phyloP scores from a whole-genome alignment of 2,113 vertebrate genomes.

The Labeo rohita region DNA sequence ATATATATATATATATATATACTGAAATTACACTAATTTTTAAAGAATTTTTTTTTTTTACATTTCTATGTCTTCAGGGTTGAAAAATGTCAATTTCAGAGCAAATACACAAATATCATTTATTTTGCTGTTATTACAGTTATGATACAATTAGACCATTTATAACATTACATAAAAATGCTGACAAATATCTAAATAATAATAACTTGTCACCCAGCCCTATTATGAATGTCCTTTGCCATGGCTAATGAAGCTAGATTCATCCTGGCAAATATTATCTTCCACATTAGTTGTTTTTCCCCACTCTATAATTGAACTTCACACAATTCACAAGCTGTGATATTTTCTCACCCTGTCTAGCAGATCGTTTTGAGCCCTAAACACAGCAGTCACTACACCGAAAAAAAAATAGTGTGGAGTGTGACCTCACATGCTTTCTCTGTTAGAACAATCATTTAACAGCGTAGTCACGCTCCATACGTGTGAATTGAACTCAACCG shows the following conservation, averaged over 20 bases:
- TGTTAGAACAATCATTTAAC: constrained; percentile 15
- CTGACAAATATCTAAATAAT: not conserved
- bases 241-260: constrained; percentile 1
- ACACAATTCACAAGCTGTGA: constrained; percentile 31
- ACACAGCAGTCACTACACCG: constrained; percentile 19
- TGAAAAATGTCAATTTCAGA: too few relatives aligned
- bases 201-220: not conserved
- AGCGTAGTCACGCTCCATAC: not conserved
- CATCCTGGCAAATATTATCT: constrained; percentile 17
- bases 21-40: too few relatives aligned
- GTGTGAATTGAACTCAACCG: constrained; percentile 19
- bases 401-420: not conserved
- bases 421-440: constrained; percentile 13
- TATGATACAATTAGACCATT: not conserved
- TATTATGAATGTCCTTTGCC: not conserved
- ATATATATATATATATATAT: too few relatives aligned
- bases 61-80: too few relatives aligned
- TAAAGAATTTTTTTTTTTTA: too few relatives aligned
- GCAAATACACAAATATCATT: too few relatives aligned
- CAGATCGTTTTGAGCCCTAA: constrained; percentile 19
- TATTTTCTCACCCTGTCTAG: constrained; percentile 18
- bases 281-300: constrained; percentile 7
- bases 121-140: too few relatives aligned
- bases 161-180: not conserved
- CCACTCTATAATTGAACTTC: constrained; percentile 27